Evolutionary conservation across 2,797 vertebrate species (phyloP).

Genomic region (Gila robusta): DNA sequence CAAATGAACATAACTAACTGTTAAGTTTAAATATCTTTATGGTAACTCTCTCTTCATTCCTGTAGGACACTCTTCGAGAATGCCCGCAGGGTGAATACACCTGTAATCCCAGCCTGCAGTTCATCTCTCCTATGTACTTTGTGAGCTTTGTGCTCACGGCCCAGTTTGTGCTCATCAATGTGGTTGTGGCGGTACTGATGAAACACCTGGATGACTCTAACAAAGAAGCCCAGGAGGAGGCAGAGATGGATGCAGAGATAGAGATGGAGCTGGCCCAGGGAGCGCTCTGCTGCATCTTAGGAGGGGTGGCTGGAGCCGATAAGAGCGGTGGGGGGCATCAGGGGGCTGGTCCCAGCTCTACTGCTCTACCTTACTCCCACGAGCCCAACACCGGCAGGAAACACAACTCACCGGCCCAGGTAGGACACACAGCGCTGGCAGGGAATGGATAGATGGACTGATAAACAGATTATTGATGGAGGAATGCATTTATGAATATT

Average conservation of each 20-base stretch:
- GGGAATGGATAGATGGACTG: not conserved
- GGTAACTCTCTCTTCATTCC: not conserved
- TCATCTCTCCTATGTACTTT: conserved; percentile 98
- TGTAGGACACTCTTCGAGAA: conserved; percentile 94
- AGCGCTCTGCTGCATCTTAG: conserved; percentile 87
- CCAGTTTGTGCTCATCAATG: conserved; percentile 99
- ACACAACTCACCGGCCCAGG: conserved; percentile 93
- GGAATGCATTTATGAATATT: conserved; percentile 10
- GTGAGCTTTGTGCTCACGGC: conserved; percentile 99
- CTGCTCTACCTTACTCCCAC: conserved; percentile 57
- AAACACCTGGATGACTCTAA: conserved; percentile 99
- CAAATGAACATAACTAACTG: not conserved
- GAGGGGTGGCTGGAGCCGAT: conserved; percentile 72
- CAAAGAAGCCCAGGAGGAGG: conserved; percentile 98
- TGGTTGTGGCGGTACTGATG: conserved; percentile 99
- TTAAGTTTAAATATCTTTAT: not conserved
- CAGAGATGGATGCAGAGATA: conserved; percentile 97
- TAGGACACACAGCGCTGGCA: conserved; percentile 63
- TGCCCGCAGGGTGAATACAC: conserved; percentile 90
- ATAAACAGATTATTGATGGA: not conserved
- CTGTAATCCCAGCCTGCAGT: conserved; percentile 97
- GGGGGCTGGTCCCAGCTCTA: conserved; percentile 22
- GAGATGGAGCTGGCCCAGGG: conserved; percentile 94
- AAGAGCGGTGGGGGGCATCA: conserved; percentile 61
- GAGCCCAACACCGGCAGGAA: conserved; percentile 78